A percentile compares a stretch with the other conserved stretches of the same genome.
These are phyloP conservation scores for Copsychus sechellarum DNA, from an alignment of 2,113 vertebrate species.

Conservation along the genomic window DNA sequence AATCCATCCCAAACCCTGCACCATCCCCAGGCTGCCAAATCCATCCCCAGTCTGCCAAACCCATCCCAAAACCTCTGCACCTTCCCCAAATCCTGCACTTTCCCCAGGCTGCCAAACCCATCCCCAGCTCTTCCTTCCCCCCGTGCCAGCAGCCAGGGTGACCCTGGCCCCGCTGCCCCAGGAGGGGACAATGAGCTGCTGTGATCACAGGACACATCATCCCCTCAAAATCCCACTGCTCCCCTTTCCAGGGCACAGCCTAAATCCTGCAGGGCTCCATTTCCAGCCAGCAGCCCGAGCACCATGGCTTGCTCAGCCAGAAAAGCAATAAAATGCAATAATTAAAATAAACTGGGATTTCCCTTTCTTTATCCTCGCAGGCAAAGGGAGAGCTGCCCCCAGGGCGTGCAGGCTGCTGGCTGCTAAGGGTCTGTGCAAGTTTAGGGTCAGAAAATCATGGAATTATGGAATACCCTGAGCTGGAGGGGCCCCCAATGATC, in stretches of 20 bases:
- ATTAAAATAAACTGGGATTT: not conserved
- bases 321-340: not conserved
- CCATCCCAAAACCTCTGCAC: too few species aligned
- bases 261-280: too few species aligned
- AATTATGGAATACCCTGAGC: not conserved
- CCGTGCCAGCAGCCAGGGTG: rapidly evolving
- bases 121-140: too few species aligned
- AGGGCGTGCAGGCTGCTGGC: not conserved
- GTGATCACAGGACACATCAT: too few species aligned
- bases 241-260: not conserved
- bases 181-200: too few species aligned
- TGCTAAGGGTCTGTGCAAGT: not conserved
- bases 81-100: too few species aligned
- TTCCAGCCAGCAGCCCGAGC: too few species aligned
- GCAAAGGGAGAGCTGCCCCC: not conserved
- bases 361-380: rapidly evolving
- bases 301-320: not conserved
- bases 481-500: not conserved
- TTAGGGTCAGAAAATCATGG: rapidly evolving
- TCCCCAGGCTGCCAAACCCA: too few species aligned
- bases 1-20: too few species aligned
- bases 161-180: too few species aligned
- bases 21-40: too few species aligned
- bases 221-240: not conserved
- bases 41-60: too few species aligned